A percentile compares a stretch with the other conserved stretches of the same genome.
phyloP scores from a whole-genome alignment of 2,113 vertebrate genomes.

The Deroptyus accipitrinus region DNA sequence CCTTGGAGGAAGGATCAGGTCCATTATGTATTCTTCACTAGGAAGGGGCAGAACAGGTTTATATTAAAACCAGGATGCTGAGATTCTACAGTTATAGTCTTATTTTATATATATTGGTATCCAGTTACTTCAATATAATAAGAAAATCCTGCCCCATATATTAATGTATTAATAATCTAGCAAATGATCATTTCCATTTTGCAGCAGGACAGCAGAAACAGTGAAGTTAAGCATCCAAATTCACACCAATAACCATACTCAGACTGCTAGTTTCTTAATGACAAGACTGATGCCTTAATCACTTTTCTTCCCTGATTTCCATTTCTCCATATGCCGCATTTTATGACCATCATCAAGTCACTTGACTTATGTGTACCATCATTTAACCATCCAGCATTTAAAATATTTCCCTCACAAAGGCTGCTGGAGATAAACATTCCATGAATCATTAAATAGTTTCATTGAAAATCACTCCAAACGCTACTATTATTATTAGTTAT shows the following conservation, averaged over 20 bases:
- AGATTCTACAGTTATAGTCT: not conserved
- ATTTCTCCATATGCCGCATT: not conserved
- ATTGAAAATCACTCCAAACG: slow-evolving; percentile 26
- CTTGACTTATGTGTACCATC: not conserved
- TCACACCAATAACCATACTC: not conserved
- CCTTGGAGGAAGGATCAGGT: not conserved
- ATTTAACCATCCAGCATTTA: slow-evolving; percentile 14
- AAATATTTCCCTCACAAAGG: not conserved
- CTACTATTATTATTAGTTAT: not conserved
- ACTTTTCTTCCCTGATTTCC: not conserved
- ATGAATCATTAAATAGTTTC: slow-evolving; percentile 19
- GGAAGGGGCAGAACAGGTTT: not conserved
- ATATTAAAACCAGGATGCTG: not conserved
- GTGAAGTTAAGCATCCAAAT: not conserved
- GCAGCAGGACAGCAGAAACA: not conserved
- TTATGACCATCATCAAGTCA: not conserved
- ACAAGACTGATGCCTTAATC: not conserved
- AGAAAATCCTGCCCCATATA: not conserved
- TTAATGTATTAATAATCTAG: not conserved
- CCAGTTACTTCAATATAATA: not conserved
- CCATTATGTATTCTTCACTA: not conserved
- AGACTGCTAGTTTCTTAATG: not conserved
- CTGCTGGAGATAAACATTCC: not conserved
- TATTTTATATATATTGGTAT: not conserved
- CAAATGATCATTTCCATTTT: not conserved